Base-by-base conservation (phyloP, 2,888 invertebrate species). In the Microplitis manilae region DNA sequence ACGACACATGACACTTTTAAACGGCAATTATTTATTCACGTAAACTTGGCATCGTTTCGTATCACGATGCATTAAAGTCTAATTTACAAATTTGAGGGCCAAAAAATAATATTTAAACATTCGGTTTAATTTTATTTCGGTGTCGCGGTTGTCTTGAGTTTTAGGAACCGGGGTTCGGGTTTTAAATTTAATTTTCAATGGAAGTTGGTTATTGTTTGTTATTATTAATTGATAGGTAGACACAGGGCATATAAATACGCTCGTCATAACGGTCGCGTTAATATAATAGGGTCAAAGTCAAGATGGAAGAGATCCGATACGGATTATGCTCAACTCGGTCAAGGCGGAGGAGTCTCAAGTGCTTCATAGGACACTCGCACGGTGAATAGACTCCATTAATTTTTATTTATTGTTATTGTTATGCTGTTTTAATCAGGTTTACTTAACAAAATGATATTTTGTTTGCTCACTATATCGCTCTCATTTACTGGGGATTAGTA, bases 261-360 rank as follows among this genome's bases (percentile, higher is more conserved):
- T 75, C 68, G 64, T 77, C 75, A 72, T 77, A 77, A 74, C 77
- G 77, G 77, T 77, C 71, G 70, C 50, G 13, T 50, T 73, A 61
- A 60, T 84, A 84, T 87, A 89, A 88, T 86, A 86, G 83, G 88
- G 87, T 88, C 88, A 88, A 88, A 88, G 88, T 88, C 88, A 88
- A 87, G 87, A 87, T 85, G 83, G 87, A 85, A 83, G 86, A 85
- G 87, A 87, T 87, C 85, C 86, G 88, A 87, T 85, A 88, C 86
- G 87, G 88, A 87, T 85, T 83, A 84, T 83, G 85, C 85, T 84
- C 85, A 89, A 88, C 88, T 88, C 87, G 88, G 88, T 87, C 88
- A 89, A 89, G 88, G 88, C 83, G 84, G 86, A 86, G 87, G 85
- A 87, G 79, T 77, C 79, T 76, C 76, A 76, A 79, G 73, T 75